Percentiles rank a stretch among this genome's conserved stretches.
Evolutionary conservation across 2,113 vertebrate genomes (phyloP).

Genomic region (Enhydra lutris): DNA sequence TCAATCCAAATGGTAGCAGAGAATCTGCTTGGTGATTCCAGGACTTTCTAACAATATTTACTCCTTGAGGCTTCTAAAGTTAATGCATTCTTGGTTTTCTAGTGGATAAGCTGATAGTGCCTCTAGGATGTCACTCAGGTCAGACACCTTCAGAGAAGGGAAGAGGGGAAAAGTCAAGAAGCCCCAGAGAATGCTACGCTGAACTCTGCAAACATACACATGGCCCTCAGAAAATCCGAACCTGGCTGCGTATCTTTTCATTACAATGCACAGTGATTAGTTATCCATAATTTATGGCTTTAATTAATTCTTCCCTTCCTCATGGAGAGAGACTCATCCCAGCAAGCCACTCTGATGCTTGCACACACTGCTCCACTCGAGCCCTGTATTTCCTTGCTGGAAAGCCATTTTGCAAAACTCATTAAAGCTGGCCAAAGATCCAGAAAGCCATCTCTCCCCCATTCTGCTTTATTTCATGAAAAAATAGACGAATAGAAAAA

Average conservation of each 20-base stretch:
- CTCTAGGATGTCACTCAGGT: background rate
- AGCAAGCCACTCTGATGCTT: background rate
- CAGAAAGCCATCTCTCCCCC: background rate
- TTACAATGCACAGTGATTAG: conserved; percentile 40
- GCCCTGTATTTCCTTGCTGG: conserved; percentile 24
- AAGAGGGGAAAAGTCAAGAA: background rate
- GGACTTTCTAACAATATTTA: background rate
- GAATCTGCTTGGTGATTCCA: background rate
- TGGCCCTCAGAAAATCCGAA: background rate
- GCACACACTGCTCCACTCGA: background rate
- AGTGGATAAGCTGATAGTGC: conserved; percentile 8
- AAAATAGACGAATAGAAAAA: background rate
- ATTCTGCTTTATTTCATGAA: background rate
- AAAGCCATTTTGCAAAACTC: conserved; percentile 57
- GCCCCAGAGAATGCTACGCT: background rate
- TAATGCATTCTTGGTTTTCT: conserved; percentile 32
- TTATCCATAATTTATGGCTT: conserved; percentile 60
- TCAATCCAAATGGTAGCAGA: conserved; percentile 38
- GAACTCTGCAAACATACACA: background rate
- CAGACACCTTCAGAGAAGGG: background rate
- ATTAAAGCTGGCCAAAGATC: conserved; percentile 27
- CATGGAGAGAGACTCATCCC: conserved; percentile 6
- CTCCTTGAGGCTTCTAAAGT: conserved; percentile 17
- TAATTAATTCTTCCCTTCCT: conserved; percentile 69
- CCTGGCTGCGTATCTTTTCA: background rate